Evolutionary conservation across 2,888 invertebrate species (phyloP), one percentile per base, ranked within the genome.

Genomic region (Odontocerum albicorne): DNA sequence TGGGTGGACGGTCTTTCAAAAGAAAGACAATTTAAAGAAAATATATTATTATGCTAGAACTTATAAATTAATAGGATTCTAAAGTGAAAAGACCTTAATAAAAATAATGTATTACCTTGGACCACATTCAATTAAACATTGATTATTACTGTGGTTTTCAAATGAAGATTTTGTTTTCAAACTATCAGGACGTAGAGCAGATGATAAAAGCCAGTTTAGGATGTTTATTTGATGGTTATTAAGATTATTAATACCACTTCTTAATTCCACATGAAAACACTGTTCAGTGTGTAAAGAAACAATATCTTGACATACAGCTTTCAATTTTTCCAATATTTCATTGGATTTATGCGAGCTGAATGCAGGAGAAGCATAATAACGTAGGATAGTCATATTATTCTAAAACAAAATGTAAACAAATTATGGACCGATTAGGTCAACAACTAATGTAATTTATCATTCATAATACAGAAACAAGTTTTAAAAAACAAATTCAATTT

Each of bases 91-190:
- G 6, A 27, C 6, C 6, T 27, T 7, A 10, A 27, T 27, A 6
- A 27, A 27, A 27, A 27, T 27, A 27, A 27, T 7, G 10, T 43
- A 8, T 20, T 74, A 88, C 89, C 89, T 86, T 27, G 96, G 96
- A 19, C 96, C 96, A 68, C 94, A 90, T 81, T 96, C 96, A 64
- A 96, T 81, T 4, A 93, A 61, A 20, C 74, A 68, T 57, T 76
- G 70, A 52, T 72, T 70, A 31, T 67, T 65, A 38, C 68, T 65
- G 20, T 72, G 65, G 60, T 70, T 66, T 46, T 73, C 73, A 60
- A 84, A 78, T 10, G 72, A 67, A 27, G 83, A 78, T 59, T 75
- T 71, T 64, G 77, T 74, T 42, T 73, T 77, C 39, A 91, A 69
- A 19, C 79, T 78, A 45, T 82, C 71, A 0, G 82, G 80, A 56